A percentile compares a stretch with the other conserved stretches of the same genome.
These are phyloP conservation scores for Itoplectis maculator DNA, from an alignment of 2,888 invertebrate species.

Conservation along the genomic window DNA sequence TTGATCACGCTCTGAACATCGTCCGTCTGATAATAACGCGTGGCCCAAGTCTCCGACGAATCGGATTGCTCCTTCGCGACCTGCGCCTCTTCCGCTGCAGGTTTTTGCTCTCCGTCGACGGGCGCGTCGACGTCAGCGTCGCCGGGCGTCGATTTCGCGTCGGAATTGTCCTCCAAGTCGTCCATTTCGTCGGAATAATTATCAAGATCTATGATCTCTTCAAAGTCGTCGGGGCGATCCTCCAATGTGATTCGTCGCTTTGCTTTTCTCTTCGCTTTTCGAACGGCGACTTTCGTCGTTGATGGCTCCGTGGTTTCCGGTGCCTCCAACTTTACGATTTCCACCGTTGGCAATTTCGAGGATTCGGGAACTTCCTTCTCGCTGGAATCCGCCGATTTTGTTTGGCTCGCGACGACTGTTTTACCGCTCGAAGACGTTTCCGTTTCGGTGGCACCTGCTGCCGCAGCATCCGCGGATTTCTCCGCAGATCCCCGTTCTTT, in stretches of 20 bases:
- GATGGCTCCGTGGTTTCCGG: slow-evolving; percentile 23
- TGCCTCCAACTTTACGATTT: slow-evolving; percentile 7
- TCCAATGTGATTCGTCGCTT: slow-evolving; percentile 56
- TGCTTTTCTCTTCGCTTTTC: slow-evolving; percentile 41
- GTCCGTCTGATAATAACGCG: slow-evolving; percentile 83
- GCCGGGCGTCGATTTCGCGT: slow-evolving; percentile 32
- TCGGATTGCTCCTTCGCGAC: slow-evolving; percentile 69
- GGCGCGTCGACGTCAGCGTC: background rate
- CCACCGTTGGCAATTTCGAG: background rate
- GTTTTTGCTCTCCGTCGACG: background rate
- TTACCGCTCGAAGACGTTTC: slow-evolving; percentile 4
- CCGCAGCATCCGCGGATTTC: slow-evolving; percentile 45
- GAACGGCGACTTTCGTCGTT: slow-evolving; percentile 27
- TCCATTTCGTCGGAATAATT: slow-evolving; percentile 83
- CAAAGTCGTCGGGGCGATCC: slow-evolving; percentile 77
- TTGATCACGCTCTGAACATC: slow-evolving; percentile 83
- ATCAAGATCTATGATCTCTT: slow-evolving; percentile 82
- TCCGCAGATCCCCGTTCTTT: slow-evolving; percentile 38
- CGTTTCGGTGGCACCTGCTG: background rate
- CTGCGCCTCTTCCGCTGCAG: background rate
- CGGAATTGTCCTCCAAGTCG: slow-evolving; percentile 75
- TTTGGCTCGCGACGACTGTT: background rate
- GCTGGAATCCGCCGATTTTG: background rate
- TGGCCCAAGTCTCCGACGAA: slow-evolving; percentile 82
- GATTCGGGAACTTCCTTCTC: background rate